Evolutionary conservation across 2,113 vertebrate genomes (phyloP).

Genomic region (Hipposideros armiger): DNA sequence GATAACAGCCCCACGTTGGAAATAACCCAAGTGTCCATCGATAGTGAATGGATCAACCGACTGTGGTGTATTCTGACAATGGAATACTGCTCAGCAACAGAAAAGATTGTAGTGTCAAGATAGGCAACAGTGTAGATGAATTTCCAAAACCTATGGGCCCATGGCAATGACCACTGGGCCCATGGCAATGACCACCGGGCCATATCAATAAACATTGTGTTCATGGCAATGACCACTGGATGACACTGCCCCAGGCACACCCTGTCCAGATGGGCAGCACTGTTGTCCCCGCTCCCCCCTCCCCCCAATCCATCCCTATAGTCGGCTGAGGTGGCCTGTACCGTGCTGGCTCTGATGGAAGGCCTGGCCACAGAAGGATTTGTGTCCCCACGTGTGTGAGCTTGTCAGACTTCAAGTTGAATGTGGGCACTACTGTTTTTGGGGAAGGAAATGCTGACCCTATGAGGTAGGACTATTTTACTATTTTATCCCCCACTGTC

Average conservation of each 20-base stretch:
- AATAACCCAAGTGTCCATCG: fast-evolving
- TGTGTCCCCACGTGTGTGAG: neutral
- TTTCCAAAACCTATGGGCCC: neutral
- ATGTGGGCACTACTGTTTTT: neutral
- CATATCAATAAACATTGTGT: neutral
- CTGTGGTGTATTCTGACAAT: fast-evolving
- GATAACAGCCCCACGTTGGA: too few species aligned
- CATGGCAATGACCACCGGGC: neutral
- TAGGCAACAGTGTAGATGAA: fast-evolving
- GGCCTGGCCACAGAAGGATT: neutral
- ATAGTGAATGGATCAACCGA: fast-evolving
- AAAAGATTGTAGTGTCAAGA: neutral
- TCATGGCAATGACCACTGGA: neutral
- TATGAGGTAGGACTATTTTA: neutral
- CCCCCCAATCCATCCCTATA: too few species aligned
- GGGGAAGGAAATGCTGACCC: neutral
- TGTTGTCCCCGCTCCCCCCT: too few species aligned
- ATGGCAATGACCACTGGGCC: neutral
- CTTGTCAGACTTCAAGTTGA: neutral
- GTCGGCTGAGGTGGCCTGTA: neutral
- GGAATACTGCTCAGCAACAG: neutral
- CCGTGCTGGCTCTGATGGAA: neutral
- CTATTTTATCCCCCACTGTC: neutral
- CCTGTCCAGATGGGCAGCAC: neutral
- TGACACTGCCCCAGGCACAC: neutral